phyloP scores from a whole-genome alignment of 35 echinoderm and acorn worm genomes.

The Holothuria glaberrima region DNA sequence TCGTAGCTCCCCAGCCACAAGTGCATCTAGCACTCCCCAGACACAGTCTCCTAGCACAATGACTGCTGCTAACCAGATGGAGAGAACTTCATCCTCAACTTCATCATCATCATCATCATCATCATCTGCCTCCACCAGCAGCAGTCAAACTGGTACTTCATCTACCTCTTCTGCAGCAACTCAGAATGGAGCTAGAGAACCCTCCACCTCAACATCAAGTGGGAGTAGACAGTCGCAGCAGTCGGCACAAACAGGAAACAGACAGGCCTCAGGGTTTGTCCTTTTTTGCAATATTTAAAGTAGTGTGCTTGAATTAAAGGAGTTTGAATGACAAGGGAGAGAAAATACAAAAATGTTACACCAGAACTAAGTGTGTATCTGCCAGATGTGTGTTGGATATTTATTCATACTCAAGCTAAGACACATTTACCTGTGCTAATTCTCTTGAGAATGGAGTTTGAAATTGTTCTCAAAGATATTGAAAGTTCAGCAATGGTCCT shows the following conservation, averaged over 20 bases:
- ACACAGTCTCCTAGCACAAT: conserved; percentile 26
- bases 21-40: conserved; percentile 54
- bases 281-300: background rate
- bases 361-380: no score
- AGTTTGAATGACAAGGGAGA: no score
- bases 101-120: background rate
- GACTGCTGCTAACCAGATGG: conserved; percentile 10
- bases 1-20: conserved; percentile 14
- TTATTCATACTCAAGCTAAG: no score
- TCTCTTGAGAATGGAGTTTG: no score
- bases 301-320: no score
- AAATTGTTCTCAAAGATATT: no score
- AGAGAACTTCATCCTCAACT: background rate
- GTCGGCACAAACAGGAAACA: conserved; percentile 18
- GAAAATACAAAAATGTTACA: no score
- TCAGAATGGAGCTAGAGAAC: background rate
- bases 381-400: no score
- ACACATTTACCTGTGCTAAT: no score
- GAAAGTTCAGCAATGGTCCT: no score
- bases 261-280: conserved; percentile 1
- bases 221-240: conserved; percentile 34
- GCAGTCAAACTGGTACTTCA: conserved; percentile 4
- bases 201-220: background rate
- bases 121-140: background rate
- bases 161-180: conserved; percentile 18